phyloP scores from a whole-genome alignment of 2,888 invertebrate species.

The Heliconius hortense region DNA sequence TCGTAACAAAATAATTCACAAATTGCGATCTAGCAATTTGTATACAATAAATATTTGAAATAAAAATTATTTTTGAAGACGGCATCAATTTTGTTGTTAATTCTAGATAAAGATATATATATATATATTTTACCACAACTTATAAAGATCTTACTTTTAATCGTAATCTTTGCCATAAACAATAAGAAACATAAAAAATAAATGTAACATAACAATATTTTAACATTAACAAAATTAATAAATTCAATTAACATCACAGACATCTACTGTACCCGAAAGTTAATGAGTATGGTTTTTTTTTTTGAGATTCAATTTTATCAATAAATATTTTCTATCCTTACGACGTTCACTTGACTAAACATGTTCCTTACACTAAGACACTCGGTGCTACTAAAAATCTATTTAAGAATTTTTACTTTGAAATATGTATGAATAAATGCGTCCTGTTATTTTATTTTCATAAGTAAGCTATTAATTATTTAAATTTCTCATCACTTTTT shows the following conservation, averaged over 20 bases:
- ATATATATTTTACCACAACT: conserved; percentile 3
- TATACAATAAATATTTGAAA: conserved; percentile 9
- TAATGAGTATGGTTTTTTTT: conserved; percentile 60
- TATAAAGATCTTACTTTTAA: conserved; percentile 16
- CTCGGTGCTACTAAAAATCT: conserved; percentile 52
- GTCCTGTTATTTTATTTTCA: too few relatives aligned
- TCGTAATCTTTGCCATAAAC: conserved; percentile 18
- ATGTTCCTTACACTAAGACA: conserved; percentile 64
- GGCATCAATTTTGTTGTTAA: conserved; percentile 30
- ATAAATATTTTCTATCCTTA: conserved; percentile 52
- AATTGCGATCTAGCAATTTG: not conserved
- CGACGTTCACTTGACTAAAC: conserved; percentile 62
- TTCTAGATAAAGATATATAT: conserved; percentile 9
- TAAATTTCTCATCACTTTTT: not conserved
- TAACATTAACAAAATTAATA: conserved; percentile 61
- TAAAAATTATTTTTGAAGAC: conserved; percentile 25
- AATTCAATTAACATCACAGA: conserved; percentile 72
- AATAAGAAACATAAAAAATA: conserved; percentile 38
- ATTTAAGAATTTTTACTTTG: conserved; percentile 10
- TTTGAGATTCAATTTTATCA: conserved; percentile 63
- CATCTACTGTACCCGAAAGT: conserved; percentile 65
- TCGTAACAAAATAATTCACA: not conserved
- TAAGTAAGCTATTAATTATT: not conserved
- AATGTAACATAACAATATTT: conserved; percentile 41
- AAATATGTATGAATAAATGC: not conserved